A percentile compares a stretch with the other conserved stretches of the same genome.
Evolutionary conservation across 2,797 vertebrate genomes (phyloP).

Genomic region (Uromys caudimaculatus): DNA sequence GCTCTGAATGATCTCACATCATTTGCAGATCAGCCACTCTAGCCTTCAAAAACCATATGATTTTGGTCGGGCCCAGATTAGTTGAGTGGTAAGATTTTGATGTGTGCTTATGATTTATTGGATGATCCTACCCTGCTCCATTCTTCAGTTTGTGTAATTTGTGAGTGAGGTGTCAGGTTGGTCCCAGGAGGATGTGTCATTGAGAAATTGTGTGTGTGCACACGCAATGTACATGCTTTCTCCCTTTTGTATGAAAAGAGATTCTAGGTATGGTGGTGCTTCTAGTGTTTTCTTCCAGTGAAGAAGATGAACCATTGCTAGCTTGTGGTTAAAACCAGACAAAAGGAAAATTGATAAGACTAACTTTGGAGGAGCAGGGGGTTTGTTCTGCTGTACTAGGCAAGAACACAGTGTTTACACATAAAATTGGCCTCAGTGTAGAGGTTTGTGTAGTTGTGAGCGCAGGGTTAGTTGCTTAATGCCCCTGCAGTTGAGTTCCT

Average conservation of each 20-base stretch:
- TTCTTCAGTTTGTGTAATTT: background rate
- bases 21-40: conserved; percentile 65
- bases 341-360: background rate
- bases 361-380: no score
- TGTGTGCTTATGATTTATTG: conserved; percentile 53
- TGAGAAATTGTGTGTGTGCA: background rate
- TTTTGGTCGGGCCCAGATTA: conserved; percentile 52
- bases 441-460: background rate
- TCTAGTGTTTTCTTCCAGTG: background rate
- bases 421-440: background rate
- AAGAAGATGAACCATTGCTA: background rate
- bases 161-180: background rate
- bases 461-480: no score
- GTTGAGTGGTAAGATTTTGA: conserved; percentile 63
- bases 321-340: background rate
- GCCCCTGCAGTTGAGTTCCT: no score
- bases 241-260: background rate
- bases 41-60: conserved; percentile 49
- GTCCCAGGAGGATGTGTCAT: background rate
- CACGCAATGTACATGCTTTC: background rate
- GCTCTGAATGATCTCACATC: conserved; percentile 44
- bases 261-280: background rate
- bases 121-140: conserved; percentile 35
- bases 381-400: background rate
- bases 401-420: background rate